Evolutionary conservation across 1,140 invertebrate species (phyloP), one percentile per base, ranked within the genome.

Genomic region (Diorhabda elongata): DNA sequence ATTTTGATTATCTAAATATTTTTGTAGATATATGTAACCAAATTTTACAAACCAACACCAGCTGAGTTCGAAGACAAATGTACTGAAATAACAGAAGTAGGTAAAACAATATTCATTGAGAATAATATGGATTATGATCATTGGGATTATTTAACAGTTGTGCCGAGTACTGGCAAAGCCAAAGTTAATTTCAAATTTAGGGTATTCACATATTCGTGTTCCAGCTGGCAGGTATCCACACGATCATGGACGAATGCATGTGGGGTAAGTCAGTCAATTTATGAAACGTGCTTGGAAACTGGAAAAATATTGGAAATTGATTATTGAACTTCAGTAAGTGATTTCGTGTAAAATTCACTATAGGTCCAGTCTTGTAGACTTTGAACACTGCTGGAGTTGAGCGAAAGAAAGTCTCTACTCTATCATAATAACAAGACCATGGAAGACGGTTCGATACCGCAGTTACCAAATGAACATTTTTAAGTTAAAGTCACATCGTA

Each of bases 71-170:
- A 65, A 57, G n/a, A 42, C 7, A 42, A 67, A 6, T 26, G 41
- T 47, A 5, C 7, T 11, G 4, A 9, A 47, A 60, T 59, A 3
- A n/a, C 9, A 8, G 3, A 7, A 11, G 6, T 41, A 7, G n/a
- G 60, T 42, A 26, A 5, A 11, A 43, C 42, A 5, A 1, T 67
- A 8, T 59, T 44, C 5, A 60, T 67, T 44, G 2, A n/a, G 2
- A 11, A 60, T 45, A 42, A 44, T 1, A 43, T 47, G 9, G 45
- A 58, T n/a, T 72, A 66, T 44, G 66, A 74, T 52, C 56, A 44
- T 58, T 74, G 69, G 60, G 60, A 66, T 66, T 74, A 70, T 60
- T 64, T 74, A 56, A 66, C 60, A 6, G 61, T 74, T n/a, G 47
- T 71, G 58, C 66, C 70, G 6, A 71, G 11, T 59, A 9, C 60